A percentile compares a stretch with the other conserved stretches of the same genome.
These are phyloP conservation scores for Chlorodrepanis virens DNA, from an alignment of 2,113 vertebrate species.

Conservation along the genomic window DNA sequence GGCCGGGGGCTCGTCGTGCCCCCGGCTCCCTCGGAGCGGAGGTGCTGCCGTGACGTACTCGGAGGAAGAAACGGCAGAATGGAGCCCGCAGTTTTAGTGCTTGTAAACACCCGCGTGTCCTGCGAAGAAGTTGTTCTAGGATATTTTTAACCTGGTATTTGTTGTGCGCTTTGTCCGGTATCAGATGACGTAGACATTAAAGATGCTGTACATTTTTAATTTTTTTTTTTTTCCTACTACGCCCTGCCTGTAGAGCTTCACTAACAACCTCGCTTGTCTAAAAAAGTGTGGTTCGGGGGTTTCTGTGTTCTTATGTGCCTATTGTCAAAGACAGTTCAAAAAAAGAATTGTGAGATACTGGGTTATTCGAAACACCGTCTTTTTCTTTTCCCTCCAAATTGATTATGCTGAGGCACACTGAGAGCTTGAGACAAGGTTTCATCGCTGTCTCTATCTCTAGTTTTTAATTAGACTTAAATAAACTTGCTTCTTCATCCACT, in stretches of 20 bases:
- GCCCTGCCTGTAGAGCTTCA: neutral
- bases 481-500: neutral
- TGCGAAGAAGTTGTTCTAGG: neutral
- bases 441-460: neutral
- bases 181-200: neutral
- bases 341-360: neutral
- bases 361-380: neutral
- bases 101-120: neutral
- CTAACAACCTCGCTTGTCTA: no score
- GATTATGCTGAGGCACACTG: neutral
- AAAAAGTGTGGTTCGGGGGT: neutral
- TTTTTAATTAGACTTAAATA: neutral
- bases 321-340: neutral
- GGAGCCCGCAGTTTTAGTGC: neutral
- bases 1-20: neutral
- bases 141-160: neutral
- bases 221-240: no score
- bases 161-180: neutral
- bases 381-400: no score
- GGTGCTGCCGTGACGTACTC: neutral
- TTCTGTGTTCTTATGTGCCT: fast-evolving
- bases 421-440: neutral
- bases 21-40: no score
- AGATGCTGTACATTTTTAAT: neutral
- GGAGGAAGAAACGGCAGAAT: neutral